These are phyloP conservation scores for Clarias laeviceps DNA, from an alignment of 2,797 vertebrate genomes.

Conservation along the genomic window DNA sequence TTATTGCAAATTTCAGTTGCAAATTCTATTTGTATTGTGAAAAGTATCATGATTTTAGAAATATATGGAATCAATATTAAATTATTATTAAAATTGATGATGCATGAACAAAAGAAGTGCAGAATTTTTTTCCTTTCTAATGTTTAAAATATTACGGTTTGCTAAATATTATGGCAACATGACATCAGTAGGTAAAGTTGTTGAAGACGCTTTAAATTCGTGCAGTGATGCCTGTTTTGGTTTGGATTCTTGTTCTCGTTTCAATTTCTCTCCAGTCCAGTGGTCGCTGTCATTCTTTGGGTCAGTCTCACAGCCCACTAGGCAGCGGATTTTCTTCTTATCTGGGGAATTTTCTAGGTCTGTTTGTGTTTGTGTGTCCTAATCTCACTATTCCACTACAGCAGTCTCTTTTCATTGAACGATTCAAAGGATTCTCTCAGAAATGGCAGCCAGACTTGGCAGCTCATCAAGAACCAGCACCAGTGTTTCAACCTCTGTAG, in stretches of 20 bases:
- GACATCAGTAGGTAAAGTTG: neutral
- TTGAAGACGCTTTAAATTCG: neutral
- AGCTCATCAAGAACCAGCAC: neutral
- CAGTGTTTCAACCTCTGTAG: neutral
- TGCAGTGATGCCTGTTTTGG: neutral
- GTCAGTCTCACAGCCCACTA: neutral
- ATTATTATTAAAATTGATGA: no score
- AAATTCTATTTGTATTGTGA: no score
- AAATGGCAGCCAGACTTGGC: conserved; percentile 22
- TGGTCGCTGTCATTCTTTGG: neutral
- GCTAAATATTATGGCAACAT: neutral
- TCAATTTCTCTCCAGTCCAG: neutral
- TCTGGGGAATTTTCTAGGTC: neutral
- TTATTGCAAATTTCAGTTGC: no score
- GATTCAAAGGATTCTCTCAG: neutral
- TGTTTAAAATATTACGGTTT: neutral
- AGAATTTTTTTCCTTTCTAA: no score
- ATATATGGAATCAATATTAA: no score
- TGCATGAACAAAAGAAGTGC: no score
- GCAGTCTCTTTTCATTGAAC: neutral
- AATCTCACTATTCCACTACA: neutral
- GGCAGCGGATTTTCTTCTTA: neutral
- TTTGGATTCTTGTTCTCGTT: neutral
- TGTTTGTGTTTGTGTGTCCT: neutral
- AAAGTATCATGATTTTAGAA: no score